Percentiles rank a stretch among this genome's conserved stretches.
phyloP scores from a whole-genome alignment of 2,888 invertebrate genomes.

The Pseudanteris insignis region DNA sequence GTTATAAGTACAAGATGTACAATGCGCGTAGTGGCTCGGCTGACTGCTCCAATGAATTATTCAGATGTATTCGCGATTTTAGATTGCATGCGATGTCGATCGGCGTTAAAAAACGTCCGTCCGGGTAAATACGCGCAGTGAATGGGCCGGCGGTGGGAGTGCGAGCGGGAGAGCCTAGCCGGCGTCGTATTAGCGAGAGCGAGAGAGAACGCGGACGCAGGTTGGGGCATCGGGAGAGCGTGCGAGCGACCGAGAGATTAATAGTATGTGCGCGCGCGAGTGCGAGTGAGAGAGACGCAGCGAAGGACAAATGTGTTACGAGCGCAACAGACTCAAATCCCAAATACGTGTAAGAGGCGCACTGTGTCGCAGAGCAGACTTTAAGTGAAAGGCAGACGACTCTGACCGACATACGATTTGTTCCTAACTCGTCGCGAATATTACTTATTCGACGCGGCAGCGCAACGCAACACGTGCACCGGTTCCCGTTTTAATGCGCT shows the following conservation, averaged over 20 bases:
- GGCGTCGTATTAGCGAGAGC: slow-evolving; percentile 1
- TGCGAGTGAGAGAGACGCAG: slow-evolving; percentile 49
- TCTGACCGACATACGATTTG: slow-evolving; percentile 57
- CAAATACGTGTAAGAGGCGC: slow-evolving; percentile 52
- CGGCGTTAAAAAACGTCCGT: slow-evolving; percentile 29
- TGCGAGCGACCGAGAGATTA: no score
- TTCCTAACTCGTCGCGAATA: slow-evolving; percentile 42
- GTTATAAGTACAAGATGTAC: slow-evolving; percentile 35
- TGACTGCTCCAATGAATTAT: slow-evolving; percentile 34
- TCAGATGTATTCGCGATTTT: slow-evolving; percentile 36
- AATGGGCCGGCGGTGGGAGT: slow-evolving; percentile 39
- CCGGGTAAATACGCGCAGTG: slow-evolving; percentile 50
- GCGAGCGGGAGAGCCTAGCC: no score
- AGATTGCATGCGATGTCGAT: slow-evolving; percentile 34
- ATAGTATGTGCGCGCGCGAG: slow-evolving; percentile 2
- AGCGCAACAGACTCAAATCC: slow-evolving; percentile 45
- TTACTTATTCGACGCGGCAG: slow-evolving; percentile 30
- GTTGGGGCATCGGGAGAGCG: no score
- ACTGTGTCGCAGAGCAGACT: slow-evolving; percentile 48
- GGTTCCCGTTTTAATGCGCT: slow-evolving; percentile 34
- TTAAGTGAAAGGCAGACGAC: slow-evolving; percentile 56
- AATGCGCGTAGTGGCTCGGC: slow-evolving; percentile 33
- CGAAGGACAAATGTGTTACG: slow-evolving; percentile 14
- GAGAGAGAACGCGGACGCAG: slow-evolving; percentile 1
- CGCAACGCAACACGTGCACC: slow-evolving; percentile 26